phyloP scores from a whole-genome alignment of 2,113 vertebrate genomes.

The Romanogobio albipinnatus region DNA sequence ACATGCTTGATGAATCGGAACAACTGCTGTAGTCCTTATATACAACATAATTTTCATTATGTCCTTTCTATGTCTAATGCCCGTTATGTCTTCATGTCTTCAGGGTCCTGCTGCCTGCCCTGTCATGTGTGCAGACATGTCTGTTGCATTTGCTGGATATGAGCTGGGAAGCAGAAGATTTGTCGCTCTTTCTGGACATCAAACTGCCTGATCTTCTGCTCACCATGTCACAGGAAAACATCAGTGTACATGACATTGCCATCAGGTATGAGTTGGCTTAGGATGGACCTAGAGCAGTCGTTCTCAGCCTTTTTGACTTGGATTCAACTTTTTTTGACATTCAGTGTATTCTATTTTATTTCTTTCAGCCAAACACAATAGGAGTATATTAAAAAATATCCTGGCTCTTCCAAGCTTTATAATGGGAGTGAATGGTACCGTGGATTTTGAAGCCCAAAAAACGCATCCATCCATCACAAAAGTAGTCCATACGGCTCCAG shows the following conservation, averaged over 20 bases:
- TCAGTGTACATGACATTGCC: constrained; percentile 89
- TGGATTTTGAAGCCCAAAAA: too few relatives aligned
- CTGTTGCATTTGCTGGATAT: constrained; percentile 92
- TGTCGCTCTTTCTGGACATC: constrained; percentile 88
- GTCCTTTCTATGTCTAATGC: not conserved
- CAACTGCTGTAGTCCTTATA: not conserved
- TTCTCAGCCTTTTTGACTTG: too few relatives aligned
- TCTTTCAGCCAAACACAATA: too few relatives aligned
- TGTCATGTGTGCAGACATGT: constrained; percentile 92
- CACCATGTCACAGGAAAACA: constrained; percentile 92
- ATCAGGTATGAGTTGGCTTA: constrained; percentile 78
- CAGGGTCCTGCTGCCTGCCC: constrained; percentile 88
- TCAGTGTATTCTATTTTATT: too few relatives aligned
- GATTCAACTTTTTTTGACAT: too few relatives aligned
- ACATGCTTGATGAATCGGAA: not conserved
- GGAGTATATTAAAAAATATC: too few relatives aligned
- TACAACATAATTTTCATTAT: not conserved
- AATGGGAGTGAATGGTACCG: too few relatives aligned
- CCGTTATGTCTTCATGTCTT: not conserved
- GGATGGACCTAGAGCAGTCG: too few relatives aligned
- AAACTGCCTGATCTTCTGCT: constrained; percentile 90
- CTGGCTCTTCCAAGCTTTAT: too few relatives aligned
- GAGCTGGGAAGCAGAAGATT: constrained; percentile 91
- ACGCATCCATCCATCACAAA: too few relatives aligned
- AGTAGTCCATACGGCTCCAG: too few relatives aligned